A percentile compares a stretch with the other conserved stretches of the same genome.
phyloP scores from a whole-genome alignment of 2,797 vertebrate species.

The Linurgus olivaceus region DNA sequence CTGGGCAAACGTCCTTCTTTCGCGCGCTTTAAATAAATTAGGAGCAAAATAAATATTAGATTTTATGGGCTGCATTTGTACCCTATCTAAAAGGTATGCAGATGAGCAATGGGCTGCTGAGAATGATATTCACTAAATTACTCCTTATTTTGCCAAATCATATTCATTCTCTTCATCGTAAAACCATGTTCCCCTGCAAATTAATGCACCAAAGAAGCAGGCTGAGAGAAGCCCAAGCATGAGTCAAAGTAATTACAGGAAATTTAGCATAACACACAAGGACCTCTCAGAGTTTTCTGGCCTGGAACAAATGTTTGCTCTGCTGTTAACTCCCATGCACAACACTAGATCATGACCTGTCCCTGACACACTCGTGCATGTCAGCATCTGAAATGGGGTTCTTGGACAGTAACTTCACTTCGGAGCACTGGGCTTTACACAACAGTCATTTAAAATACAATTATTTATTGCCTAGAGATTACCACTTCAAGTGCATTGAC shows the following conservation, averaged over 20 bases:
- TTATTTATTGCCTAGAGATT: not conserved
- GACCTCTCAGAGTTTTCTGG: not conserved
- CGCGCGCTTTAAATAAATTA: not conserved
- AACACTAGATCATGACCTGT: not conserved
- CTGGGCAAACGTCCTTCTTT: not conserved
- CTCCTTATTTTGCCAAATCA: not conserved
- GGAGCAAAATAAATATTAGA: not conserved
- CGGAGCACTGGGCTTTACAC: not conserved
- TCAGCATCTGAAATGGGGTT: not conserved
- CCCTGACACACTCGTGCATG: rapidly evolving
- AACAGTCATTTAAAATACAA: not conserved
- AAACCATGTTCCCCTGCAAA: not conserved
- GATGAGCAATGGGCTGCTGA: not conserved
- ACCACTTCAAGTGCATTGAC: not conserved
- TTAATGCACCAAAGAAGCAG: not conserved
- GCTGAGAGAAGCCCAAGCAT: not conserved
- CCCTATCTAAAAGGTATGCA: not conserved
- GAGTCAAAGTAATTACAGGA: not conserved
- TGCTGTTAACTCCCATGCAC: not conserved
- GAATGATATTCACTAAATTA: not conserved
- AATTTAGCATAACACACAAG: not conserved
- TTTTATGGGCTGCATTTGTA: not conserved
- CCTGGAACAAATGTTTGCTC: not conserved
- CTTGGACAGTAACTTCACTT: not conserved
- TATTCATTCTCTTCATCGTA: not conserved